These are phyloP conservation scores for Callyntrura sp. DNA, from an alignment of 2,888 invertebrate species.

Conservation along the genomic window DNA sequence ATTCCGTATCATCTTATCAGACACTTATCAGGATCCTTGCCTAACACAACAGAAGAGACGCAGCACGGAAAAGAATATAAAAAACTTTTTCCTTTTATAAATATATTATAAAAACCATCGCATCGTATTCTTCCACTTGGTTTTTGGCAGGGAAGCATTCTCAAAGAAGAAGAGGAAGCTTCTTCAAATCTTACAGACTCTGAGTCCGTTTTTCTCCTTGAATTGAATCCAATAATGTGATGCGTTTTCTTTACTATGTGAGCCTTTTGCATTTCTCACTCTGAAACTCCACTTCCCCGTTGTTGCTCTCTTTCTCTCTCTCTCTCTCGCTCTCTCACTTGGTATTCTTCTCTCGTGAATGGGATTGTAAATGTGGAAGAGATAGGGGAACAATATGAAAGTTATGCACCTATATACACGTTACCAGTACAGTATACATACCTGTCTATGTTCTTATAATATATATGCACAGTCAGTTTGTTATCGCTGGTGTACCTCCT, in stretches of 20 bases:
- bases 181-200: slow-evolving; percentile 60
- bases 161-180: slow-evolving; percentile 57
- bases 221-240: slow-evolving; percentile 58
- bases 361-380: slow-evolving; percentile 69
- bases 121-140: neutral
- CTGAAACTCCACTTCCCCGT: neutral
- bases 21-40: slow-evolving; percentile 47
- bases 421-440: too few species aligned
- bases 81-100: neutral
- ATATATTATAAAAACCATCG: neutral
- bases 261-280: neutral
- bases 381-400: slow-evolving; percentile 56
- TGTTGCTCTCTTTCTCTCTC: neutral
- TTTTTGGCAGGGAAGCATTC: slow-evolving; percentile 3
- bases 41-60: slow-evolving; percentile 36
- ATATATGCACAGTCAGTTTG: slow-evolving; percentile 45
- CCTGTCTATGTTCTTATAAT: slow-evolving; percentile 6
- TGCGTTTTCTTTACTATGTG: slow-evolving; percentile 9
- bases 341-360: slow-evolving; percentile 52
- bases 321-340: neutral
- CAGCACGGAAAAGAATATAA: slow-evolving; percentile 15
- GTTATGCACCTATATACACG: slow-evolving; percentile 23
- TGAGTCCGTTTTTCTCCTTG: slow-evolving; percentile 58
- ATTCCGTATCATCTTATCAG: slow-evolving; percentile 61
- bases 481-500: slow-evolving; percentile 62